Evolutionary conservation across 1,140 invertebrate genomes (phyloP).

Genomic region (Frieseomelitta varia): DNA sequence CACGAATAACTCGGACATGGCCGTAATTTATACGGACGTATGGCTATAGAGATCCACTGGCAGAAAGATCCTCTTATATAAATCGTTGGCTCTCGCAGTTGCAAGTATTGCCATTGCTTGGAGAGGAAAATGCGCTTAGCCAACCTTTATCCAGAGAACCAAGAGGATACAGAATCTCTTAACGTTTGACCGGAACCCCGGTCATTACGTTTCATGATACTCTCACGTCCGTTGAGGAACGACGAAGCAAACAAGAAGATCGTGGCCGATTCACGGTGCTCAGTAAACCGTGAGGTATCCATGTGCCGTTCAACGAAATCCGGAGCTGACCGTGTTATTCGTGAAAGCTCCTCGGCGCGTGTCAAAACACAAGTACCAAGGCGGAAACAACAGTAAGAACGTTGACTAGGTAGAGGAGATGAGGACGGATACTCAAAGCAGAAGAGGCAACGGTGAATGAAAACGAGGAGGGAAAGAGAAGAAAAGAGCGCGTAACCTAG

Average conservation of each 20-base stretch:
- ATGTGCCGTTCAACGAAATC: conserved; percentile 58
- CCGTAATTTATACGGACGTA: conserved; percentile 15
- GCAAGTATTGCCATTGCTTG: background rate
- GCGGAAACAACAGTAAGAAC: conserved; percentile 7
- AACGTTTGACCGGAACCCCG: conserved; percentile 71
- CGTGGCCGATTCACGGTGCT: conserved; percentile 75
- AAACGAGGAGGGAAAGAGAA: conserved; percentile 1
- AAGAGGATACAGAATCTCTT: conserved; percentile 58
- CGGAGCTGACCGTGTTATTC: conserved; percentile 61
- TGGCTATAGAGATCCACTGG: background rate
- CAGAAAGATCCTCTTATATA: conserved; percentile 28
- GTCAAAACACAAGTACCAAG: conserved; percentile 79
- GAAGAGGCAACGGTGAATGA: background rate
- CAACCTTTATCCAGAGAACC: conserved; percentile 62
- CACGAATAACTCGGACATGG: background rate
- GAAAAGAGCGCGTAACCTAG: conserved; percentile 59
- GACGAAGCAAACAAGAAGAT: conserved; percentile 62
- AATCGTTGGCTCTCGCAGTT: conserved; percentile 31
- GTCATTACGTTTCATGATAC: conserved; percentile 79
- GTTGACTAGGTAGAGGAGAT: background rate
- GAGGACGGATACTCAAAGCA: background rate
- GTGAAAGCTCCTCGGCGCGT: conserved; percentile 74
- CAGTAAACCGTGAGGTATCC: conserved; percentile 77
- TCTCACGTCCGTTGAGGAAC: conserved; percentile 74
- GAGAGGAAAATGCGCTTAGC: conserved; percentile 73